Evolutionary conservation across 1,140 invertebrate genomes (phyloP).

Genomic region (Nebria ingens): DNA sequence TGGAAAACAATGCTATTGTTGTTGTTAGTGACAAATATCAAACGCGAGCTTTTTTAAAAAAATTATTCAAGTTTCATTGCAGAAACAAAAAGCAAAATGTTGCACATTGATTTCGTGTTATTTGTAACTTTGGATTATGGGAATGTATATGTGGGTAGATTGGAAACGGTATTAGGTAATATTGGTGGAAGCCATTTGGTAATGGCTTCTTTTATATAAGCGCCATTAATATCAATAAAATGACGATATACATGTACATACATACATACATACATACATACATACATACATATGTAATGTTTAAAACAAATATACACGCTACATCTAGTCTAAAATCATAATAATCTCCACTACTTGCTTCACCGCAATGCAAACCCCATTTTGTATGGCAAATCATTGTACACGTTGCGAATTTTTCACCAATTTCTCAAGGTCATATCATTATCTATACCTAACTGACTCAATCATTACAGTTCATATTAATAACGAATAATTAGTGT

Average conservation of each 20-base stretch:
- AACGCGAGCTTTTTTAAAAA: too few species aligned
- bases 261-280: background rate
- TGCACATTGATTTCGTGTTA: constrained; percentile 9
- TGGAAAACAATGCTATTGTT: constrained; percentile 7
- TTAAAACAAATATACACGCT: background rate
- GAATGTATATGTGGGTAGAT: background rate
- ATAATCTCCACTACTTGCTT: constrained; percentile 13
- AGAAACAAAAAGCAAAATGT: constrained; percentile 8
- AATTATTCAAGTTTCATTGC: too few species aligned
- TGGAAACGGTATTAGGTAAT: background rate
- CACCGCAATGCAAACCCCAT: constrained; percentile 24
- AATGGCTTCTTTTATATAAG: too few species aligned
- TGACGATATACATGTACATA: background rate
- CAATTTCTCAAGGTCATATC: too few species aligned
- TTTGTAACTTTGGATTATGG: background rate
- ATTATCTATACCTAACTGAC: too few species aligned
- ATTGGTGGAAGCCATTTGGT: background rate
- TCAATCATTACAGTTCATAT: too few species aligned
- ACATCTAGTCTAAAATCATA: background rate
- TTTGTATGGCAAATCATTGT: constrained; percentile 23
- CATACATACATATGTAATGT: background rate
- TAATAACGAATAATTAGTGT: too few species aligned
- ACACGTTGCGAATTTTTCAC: too few species aligned
- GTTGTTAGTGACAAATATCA: too few species aligned
- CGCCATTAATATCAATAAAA: too few species aligned